Conservation (phyloP, 2,888 invertebrate species). For the Polylopha cassiicola region DNA sequence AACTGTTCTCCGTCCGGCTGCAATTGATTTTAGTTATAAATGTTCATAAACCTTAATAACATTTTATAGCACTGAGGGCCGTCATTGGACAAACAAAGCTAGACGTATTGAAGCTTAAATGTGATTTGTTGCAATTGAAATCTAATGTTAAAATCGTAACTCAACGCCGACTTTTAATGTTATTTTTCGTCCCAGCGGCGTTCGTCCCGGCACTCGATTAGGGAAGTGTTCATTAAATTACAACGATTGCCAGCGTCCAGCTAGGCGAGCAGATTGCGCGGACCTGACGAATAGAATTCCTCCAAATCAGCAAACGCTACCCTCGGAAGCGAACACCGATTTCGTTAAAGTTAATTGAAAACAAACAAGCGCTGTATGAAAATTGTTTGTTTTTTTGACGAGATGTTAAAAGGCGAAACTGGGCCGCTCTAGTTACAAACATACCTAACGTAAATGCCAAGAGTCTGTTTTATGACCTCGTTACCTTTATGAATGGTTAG, state of each 20-base stretch:
- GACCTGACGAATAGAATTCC: slow-evolving; percentile 46
- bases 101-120: slow-evolving; percentile 17
- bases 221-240: slow-evolving; percentile 70
- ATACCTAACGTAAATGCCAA: too few species aligned
- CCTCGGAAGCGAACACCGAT: slow-evolving; percentile 24
- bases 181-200: slow-evolving; percentile 49
- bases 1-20: slow-evolving; percentile 13
- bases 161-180: slow-evolving; percentile 41
- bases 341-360: slow-evolving; percentile 40
- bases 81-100: slow-evolving; percentile 4
- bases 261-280: slow-evolving; percentile 61
- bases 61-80: slow-evolving; percentile 13
- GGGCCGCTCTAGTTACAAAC: too few species aligned
- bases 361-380: slow-evolving; percentile 32
- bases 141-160: slow-evolving; percentile 24
- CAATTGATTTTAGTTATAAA: slow-evolving; percentile 16
- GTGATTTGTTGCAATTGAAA: slow-evolving; percentile 17
- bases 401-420: too few species aligned
- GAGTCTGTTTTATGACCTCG: too few species aligned
- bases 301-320: slow-evolving; percentile 43
- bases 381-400: too few species aligned
- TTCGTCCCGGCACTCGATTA: slow-evolving; percentile 61
- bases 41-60: slow-evolving; percentile 14
- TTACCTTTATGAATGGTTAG: too few species aligned
- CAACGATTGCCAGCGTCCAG: slow-evolving; percentile 59